These are phyloP conservation scores for Pseudomyrmex flavicornis DNA, from an alignment of 1,140 invertebrate genomes.

Conservation along the genomic window DNA sequence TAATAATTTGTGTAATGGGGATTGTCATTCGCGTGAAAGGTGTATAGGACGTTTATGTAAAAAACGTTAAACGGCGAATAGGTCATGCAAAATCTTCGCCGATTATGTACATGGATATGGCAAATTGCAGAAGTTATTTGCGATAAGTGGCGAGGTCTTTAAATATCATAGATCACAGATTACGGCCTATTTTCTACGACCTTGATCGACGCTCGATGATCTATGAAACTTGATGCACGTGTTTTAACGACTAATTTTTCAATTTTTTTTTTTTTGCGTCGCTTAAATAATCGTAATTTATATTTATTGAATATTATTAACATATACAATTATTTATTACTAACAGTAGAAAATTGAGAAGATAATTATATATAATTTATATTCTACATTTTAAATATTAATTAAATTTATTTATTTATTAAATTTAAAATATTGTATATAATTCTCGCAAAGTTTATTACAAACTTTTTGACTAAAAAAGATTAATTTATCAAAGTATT, in stretches of 20 bases:
- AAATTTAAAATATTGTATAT: too few relatives aligned
- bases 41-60: neutral
- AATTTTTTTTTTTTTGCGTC: neutral
- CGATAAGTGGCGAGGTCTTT: constrained; percentile 6
- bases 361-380: too few relatives aligned
- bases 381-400: too few relatives aligned
- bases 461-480: too few relatives aligned
- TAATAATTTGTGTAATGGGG: constrained; percentile 5
- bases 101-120: constrained; percentile 4
- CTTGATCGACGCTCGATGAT: constrained; percentile 15
- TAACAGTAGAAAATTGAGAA: neutral
- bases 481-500: neutral
- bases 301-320: neutral
- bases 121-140: constrained; percentile 43
- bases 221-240: neutral
- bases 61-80: constrained; percentile 19
- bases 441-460: neutral
- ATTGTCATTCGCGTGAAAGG: constrained; percentile 43
- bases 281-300: neutral
- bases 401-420: too few relatives aligned
- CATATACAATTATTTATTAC: neutral
- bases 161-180: constrained; percentile 38
- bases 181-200: constrained; percentile 35
- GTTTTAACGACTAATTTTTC: neutral
- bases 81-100: constrained; percentile 36